phyloP scores from a whole-genome alignment of 1,140 invertebrate genomes.

The Micrasema longulum region DNA sequence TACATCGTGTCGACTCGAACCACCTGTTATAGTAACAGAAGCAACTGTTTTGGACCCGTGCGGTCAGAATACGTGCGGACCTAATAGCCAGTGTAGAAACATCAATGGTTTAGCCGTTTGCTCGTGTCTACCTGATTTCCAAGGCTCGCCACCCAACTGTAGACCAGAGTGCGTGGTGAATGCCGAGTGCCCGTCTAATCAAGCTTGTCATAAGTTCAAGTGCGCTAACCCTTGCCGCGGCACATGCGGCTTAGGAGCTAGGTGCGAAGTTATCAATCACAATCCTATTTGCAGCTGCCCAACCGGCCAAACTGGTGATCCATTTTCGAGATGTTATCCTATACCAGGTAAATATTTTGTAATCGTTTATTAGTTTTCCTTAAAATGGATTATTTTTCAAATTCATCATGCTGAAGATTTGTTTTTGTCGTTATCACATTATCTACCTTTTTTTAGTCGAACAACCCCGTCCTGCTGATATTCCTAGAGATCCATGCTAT shows the following conservation, averaged over 20 bases:
- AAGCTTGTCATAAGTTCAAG: slow-evolving; percentile 73
- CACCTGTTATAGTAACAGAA: slow-evolving; percentile 29
- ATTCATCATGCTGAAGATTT: slow-evolving; percentile 54
- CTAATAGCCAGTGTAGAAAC: slow-evolving; percentile 73
- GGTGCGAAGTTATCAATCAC: slow-evolving; percentile 76
- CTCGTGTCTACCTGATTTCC: slow-evolving; percentile 72
- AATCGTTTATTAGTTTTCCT: background rate
- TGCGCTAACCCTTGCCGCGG: slow-evolving; percentile 74
- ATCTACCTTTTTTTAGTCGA: slow-evolving; percentile 73
- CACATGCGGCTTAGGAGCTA: slow-evolving; percentile 71
- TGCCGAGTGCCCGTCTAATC: slow-evolving; percentile 72
- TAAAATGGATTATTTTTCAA: slow-evolving; percentile 18
- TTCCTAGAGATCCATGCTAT: slow-evolving; percentile 75
- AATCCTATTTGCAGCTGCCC: slow-evolving; percentile 76
- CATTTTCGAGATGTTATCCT: slow-evolving; percentile 72
- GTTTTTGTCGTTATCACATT: slow-evolving; percentile 72
- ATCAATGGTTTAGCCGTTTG: slow-evolving; percentile 71
- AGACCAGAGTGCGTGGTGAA: slow-evolving; percentile 73
- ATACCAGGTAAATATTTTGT: slow-evolving; percentile 61
- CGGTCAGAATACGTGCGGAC: slow-evolving; percentile 74
- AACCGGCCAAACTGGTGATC: slow-evolving; percentile 73
- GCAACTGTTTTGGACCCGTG: slow-evolving; percentile 66
- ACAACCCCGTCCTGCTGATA: slow-evolving; percentile 71
- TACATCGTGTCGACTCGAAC: slow-evolving; percentile 59
- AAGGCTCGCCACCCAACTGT: slow-evolving; percentile 71